Percentiles rank a stretch among this genome's conserved stretches.
phyloP scores from a whole-genome alignment of 2,797 vertebrate species.

The Brotula barbata region DNA sequence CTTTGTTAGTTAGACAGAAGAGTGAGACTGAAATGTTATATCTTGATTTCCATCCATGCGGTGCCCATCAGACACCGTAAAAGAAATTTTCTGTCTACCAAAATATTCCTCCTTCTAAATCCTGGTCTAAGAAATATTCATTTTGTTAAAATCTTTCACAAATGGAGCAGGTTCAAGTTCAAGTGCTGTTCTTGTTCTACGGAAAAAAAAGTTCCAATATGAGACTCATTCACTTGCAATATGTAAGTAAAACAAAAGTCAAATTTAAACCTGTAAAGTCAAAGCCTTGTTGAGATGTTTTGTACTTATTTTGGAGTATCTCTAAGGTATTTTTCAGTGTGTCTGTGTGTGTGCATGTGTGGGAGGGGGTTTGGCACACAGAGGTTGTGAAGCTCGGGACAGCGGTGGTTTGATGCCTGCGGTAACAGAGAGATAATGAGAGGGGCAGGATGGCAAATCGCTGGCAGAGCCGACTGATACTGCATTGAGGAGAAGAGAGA shows the following conservation, averaged over 20 bases:
- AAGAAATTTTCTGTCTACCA: not conserved
- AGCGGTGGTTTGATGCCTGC: conserved; percentile 41
- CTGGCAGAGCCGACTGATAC: conserved; percentile 49
- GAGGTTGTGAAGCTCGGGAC: conserved; percentile 46
- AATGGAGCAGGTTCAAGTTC: conserved; percentile 11
- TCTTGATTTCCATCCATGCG: too few species aligned
- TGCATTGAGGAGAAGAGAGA: conserved; percentile 31
- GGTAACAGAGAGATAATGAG: conserved; percentile 55
- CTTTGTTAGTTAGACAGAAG: not conserved
- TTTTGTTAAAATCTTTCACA: conserved; percentile 4
- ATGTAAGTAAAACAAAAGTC: not conserved
- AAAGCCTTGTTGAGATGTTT: conserved; percentile 30
- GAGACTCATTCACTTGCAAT: not conserved
- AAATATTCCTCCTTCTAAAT: conserved; percentile 3
- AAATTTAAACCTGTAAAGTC: conserved; percentile 38
- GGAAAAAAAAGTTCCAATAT: conserved; percentile 3
- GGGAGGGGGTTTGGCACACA: conserved; percentile 24
- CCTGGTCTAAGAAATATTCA: not conserved
- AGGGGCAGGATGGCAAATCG: conserved; percentile 51
- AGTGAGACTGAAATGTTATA: too few species aligned
- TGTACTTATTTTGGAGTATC: conserved; percentile 24
- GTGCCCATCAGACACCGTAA: too few species aligned
- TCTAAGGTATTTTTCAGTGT: conserved; percentile 18
- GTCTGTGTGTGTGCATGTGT: conserved; percentile 35
- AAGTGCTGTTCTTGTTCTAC: conserved; percentile 14